phyloP scores from a whole-genome alignment of 1,140 invertebrate genomes.

The Dolichoris vasculosae region DNA sequence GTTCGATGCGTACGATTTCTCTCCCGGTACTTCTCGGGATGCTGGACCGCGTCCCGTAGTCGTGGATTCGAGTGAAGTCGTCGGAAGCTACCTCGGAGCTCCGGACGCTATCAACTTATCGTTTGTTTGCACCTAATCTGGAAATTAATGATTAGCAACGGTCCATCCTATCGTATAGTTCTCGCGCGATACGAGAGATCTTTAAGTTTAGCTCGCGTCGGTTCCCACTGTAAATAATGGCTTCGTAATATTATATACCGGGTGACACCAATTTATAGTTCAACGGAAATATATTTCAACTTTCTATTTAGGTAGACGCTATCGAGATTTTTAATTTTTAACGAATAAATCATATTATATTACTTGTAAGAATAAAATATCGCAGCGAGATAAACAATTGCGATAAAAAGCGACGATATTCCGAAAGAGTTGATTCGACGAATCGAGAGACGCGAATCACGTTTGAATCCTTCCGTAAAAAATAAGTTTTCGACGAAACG shows the following conservation, averaged over 20 bases:
- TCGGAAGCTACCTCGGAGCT: slow-evolving; percentile 41
- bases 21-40: too few relatives aligned
- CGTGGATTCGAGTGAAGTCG: too few relatives aligned
- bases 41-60: too few relatives aligned
- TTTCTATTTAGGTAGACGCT: not conserved
- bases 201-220: slow-evolving; percentile 63
- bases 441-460: too few relatives aligned
- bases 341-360: not conserved
- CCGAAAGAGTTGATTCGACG: too few relatives aligned
- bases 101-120: slow-evolving; percentile 74
- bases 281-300: not conserved
- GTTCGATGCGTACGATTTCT: too few relatives aligned
- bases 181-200: slow-evolving; percentile 66
- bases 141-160: slow-evolving; percentile 73
- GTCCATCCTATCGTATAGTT: slow-evolving; percentile 59
- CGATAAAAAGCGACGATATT: not conserved
- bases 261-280: slow-evolving; percentile 53
- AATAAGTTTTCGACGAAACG: too few relatives aligned
- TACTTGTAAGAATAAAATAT: too few relatives aligned
- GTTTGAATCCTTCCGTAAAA: too few relatives aligned
- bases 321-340: not conserved
- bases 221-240: slow-evolving; percentile 53
- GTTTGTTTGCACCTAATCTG: slow-evolving; percentile 73
- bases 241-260: slow-evolving; percentile 53
- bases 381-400: too few relatives aligned